These are phyloP conservation scores for Amblyornis subalaris DNA, from an alignment of 2,113 vertebrate genomes.

Conservation along the genomic window DNA sequence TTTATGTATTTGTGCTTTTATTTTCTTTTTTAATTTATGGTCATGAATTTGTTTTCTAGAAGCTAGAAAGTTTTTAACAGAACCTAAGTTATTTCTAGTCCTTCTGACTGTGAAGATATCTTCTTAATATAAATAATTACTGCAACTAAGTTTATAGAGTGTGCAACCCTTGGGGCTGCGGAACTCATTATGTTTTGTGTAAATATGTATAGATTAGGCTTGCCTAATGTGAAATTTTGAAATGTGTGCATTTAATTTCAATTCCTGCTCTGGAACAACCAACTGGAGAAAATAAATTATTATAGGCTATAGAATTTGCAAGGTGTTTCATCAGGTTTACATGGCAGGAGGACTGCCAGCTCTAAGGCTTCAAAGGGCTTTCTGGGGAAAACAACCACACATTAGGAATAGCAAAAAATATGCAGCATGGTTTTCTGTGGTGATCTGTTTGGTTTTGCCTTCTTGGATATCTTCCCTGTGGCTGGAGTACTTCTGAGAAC, in stretches of 20 bases:
- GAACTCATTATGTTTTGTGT: background rate
- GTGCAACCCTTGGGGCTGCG: background rate
- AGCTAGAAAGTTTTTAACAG: background rate
- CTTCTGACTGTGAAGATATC: background rate
- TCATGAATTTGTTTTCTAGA: background rate
- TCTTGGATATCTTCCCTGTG: background rate
- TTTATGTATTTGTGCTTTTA: background rate
- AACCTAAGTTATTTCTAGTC: background rate
- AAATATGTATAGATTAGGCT: background rate
- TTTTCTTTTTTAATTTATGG: background rate
- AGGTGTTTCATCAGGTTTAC: background rate
- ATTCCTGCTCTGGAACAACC: background rate
- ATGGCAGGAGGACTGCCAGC: background rate
- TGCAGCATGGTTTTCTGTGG: background rate
- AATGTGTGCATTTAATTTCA: background rate
- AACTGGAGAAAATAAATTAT: background rate
- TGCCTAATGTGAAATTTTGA: background rate
- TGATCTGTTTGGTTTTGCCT: background rate
- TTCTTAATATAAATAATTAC: background rate
- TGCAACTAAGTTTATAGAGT: background rate
- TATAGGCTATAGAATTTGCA: background rate
- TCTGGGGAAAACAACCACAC: background rate
- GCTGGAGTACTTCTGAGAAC: background rate
- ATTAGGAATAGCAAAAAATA: background rate
- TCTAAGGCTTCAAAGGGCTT: background rate